Evolutionary conservation across 2,113 vertebrate species (phyloP).

Genomic region (Esox niger): DNA sequence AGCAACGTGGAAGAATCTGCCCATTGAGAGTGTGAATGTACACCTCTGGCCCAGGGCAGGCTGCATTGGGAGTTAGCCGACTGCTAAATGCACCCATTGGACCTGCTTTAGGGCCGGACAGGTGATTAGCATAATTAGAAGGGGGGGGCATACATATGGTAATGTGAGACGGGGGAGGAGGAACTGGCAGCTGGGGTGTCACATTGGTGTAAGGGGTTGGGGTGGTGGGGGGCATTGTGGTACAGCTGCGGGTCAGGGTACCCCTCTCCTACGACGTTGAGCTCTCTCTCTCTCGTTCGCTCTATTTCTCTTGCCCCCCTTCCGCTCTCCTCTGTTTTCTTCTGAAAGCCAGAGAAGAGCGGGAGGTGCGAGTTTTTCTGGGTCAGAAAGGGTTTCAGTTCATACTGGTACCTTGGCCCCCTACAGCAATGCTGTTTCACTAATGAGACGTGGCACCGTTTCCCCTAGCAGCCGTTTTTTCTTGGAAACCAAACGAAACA

Average conservation of each 20-base stretch:
- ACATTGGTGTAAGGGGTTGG: conserved; percentile 95
- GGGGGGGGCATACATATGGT: conserved; percentile 98
- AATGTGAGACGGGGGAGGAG: conserved; percentile 89
- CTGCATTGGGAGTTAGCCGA: conserved; percentile 97
- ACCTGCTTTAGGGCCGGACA: conserved; percentile 92
- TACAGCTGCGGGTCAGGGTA: conserved; percentile 89
- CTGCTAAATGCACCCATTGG: conserved; percentile 99
- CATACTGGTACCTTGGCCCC: not conserved
- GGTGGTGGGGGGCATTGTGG: conserved; percentile 79
- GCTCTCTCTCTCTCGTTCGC: conserved; percentile 30
- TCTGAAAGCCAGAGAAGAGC: conserved; percentile 3
- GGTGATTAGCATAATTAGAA: conserved; percentile 99
- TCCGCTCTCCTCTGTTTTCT: not conserved
- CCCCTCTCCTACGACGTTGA: conserved; percentile 64
- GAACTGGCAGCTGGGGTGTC: conserved; percentile 96
- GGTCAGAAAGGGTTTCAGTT: conserved; percentile 61
- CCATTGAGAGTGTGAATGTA: conserved; percentile 99
- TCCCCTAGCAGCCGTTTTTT: too few relatives aligned
- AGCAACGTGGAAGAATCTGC: conserved; percentile 99
- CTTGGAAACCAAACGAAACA: too few relatives aligned
- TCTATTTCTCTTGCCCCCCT: not conserved
- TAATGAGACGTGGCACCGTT: too few relatives aligned
- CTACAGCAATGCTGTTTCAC: not conserved
- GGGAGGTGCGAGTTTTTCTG: conserved; percentile 1
- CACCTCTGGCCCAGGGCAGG: conserved; percentile 97